phyloP scores from a whole-genome alignment of 1,140 invertebrate genomes.

The Harpegnathos saltator region DNA sequence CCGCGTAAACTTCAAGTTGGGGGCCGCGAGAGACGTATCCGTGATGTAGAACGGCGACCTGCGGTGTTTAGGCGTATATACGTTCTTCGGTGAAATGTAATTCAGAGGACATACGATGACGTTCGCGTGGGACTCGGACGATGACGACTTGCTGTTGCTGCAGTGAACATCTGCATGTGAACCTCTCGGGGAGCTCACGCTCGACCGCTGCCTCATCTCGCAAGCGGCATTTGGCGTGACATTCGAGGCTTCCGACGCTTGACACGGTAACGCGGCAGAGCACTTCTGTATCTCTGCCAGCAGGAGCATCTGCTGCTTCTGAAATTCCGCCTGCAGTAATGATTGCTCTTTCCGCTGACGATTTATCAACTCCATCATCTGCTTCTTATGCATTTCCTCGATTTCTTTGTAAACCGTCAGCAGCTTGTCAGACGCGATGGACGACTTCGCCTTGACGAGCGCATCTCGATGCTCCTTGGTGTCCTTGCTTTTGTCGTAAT shows the following conservation, averaged over 20 bases:
- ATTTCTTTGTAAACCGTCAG: constrained; percentile 86
- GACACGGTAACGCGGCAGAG: constrained; percentile 75
- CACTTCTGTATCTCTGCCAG: constrained; percentile 87
- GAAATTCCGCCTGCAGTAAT: constrained; percentile 87
- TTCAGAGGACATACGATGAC: constrained; percentile 71
- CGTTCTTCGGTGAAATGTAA: constrained; percentile 61
- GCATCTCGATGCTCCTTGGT: constrained; percentile 32
- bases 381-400: constrained; percentile 87
- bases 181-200: constrained; percentile 3
- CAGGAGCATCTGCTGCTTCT: constrained; percentile 87
- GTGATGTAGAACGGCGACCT: background rate
- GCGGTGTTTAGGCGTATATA: constrained; percentile 1
- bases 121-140: background rate
- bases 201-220: constrained; percentile 11
- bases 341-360: constrained; percentile 87
- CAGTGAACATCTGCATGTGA: background rate
- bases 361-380: constrained; percentile 87
- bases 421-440: constrained; percentile 80
- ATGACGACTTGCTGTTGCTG: background rate
- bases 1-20: background rate
- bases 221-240: background rate
- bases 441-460: constrained; percentile 65
- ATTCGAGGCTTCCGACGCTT: background rate
- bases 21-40: constrained; percentile 1
- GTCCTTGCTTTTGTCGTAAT: constrained; percentile 77